A percentile compares a stretch with the other conserved stretches of the same genome.
These are phyloP conservation scores for Etheostoma nigrum DNA, from an alignment of 2,797 vertebrate genomes.

Conservation along the genomic window DNA sequence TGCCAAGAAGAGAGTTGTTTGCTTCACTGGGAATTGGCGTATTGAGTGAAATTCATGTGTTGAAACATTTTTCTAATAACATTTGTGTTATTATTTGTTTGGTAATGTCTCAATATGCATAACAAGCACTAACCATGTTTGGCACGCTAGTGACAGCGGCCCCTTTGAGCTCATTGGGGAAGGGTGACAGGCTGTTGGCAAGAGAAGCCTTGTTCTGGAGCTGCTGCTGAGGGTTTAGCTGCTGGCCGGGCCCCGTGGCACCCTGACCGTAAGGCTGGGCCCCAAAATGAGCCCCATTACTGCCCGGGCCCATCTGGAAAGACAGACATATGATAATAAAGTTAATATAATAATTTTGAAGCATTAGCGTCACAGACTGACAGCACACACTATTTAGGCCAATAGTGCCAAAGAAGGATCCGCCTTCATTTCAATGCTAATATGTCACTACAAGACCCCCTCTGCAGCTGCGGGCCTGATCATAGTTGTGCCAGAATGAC, in stretches of 20 bases:
- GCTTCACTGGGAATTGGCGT: too few relatives aligned
- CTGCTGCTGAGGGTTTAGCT: conserved; percentile 89
- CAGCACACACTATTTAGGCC: background rate
- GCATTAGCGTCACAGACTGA: background rate
- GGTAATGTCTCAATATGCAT: conserved; percentile 4
- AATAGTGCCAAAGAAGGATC: conserved; percentile 24
- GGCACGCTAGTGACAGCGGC: conserved; percentile 88
- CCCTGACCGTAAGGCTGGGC: conserved; percentile 90
- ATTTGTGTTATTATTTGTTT: background rate
- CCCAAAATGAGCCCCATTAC: conserved; percentile 91
- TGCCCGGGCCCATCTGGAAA: conserved; percentile 91
- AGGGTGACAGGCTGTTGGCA: conserved; percentile 91
- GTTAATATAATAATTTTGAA: background rate
- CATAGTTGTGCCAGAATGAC: conserved; percentile 36
- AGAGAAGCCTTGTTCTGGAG: conserved; percentile 92
- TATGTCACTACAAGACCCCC: conserved; percentile 62
- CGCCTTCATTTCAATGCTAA: conserved; percentile 30
- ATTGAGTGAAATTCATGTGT: background rate
- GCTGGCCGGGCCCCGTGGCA: conserved; percentile 85
- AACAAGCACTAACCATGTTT: conserved; percentile 91
- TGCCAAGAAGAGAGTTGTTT: too few relatives aligned
- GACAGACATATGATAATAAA: conserved; percentile 22
- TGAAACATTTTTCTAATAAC: background rate
- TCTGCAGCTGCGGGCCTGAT: conserved; percentile 23
- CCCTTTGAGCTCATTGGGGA: conserved; percentile 93